These are phyloP conservation scores for Vireo griseus DNA, from an alignment of 2,797 vertebrate species.

Conservation along the genomic window DNA sequence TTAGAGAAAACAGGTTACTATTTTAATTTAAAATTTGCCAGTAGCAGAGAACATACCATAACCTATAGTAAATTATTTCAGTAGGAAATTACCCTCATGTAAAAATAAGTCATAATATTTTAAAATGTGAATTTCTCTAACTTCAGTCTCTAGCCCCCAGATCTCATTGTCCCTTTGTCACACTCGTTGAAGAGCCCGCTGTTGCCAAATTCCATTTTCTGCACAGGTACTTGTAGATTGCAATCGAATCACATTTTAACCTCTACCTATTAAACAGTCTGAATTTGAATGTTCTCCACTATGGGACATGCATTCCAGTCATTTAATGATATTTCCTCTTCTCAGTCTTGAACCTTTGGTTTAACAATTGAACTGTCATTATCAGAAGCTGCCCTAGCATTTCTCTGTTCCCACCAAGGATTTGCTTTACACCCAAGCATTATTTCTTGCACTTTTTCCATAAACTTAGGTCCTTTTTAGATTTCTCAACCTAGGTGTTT, in stretches of 20 bases:
- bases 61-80: slow-evolving; percentile 37
- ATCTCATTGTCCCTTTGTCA: slow-evolving; percentile 3
- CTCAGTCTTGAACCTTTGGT: not conserved
- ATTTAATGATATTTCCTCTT: slow-evolving; percentile 14
- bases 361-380: not conserved
- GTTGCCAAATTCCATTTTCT: slow-evolving; percentile 25
- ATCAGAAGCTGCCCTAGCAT: not conserved
- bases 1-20: slow-evolving; percentile 24
- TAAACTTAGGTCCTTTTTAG: not conserved
- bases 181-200: not conserved
- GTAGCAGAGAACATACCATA: slow-evolving; percentile 10
- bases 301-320: not conserved
- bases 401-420: not conserved
- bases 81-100: not conserved
- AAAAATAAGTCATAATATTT: slow-evolving; percentile 40
- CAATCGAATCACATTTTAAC: slow-evolving; percentile 2
- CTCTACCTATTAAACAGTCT: not conserved
- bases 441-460: not conserved
- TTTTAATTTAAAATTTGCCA: slow-evolving; percentile 45
- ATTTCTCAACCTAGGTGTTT: not conserved
- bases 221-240: not conserved
- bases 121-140: slow-evolving; percentile 8
- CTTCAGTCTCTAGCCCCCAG: not conserved
- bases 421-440: not conserved
- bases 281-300: slow-evolving; percentile 10